Evolutionary conservation across 2,888 invertebrate species (phyloP), one percentile per base, ranked within the genome.

Genomic region (Aphidius colemani): DNA sequence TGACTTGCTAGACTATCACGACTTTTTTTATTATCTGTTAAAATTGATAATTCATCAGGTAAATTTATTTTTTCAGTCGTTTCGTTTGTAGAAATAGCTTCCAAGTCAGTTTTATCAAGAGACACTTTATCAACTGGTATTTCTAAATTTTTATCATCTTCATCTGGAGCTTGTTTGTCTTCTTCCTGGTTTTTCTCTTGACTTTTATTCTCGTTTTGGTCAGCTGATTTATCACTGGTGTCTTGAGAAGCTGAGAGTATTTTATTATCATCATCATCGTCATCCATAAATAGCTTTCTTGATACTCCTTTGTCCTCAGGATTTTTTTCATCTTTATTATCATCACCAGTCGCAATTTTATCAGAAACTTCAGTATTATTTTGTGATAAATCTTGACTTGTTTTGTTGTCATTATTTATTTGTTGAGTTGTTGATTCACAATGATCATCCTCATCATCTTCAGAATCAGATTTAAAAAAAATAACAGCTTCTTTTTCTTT

Each of bases 401-500:
- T 18, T 11, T 40, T 9, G 1, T 55, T n/a, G 6, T 55, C 13
- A 10, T 10, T 10, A 55, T 39, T 45, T 55, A 51, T 18, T 63
- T 53, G 7, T 7, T 11, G 8, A 43, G 40, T 39, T 13, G 49
- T 18, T 51, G 18, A 60, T 41, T 65, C 44, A 46, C 11, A 10
- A 9, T 10, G 7, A 45, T 55, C 30, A 45, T 55, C 30, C 30
- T 60, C 57, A 62, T 80, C 80, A 50, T 78, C 76, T 66, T 85
- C 87, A 10, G 85, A 85, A 69, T 88, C 88, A 66, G 86, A 86
- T 82, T 91, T 90, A 72, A 90, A 94, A 75, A 93, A 88, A 72
- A 88, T 86, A 72, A 89, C 87, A 59, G 91, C 88, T 82, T 91
- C 90, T 77, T 90, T 90, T 73, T 90, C 90, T 60, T 91, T 87